Base-by-base conservation (phyloP, 1,140 invertebrate species). In the Protaetia brevitarsis region DNA sequence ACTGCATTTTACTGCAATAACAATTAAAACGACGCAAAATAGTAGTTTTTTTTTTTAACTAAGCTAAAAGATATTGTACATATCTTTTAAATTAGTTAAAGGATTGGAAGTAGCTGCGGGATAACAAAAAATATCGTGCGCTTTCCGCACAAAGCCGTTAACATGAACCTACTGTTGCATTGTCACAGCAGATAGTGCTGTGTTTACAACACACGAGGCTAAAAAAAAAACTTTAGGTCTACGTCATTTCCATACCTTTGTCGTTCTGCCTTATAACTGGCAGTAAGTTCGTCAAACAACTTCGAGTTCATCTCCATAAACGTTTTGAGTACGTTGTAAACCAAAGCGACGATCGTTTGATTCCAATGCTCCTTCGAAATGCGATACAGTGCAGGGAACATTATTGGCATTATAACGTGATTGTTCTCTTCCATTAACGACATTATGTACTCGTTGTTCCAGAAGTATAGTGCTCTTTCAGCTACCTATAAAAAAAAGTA, bases 231-330 rank as follows among this genome's bases (percentile, higher is more conserved):
- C n/a, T n/a, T n/a, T n/a, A n/a, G n/a, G n/a, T n/a, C n/a, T n/a
- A n/a, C n/a, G 19, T 34, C 8, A 31, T 62, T 58, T n/a, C 7
- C 16, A 88, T 85, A 98, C 95, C 95, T 97, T 88, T 97, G 95
- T 81, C 94, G 84, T 82, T 98, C 96, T 73, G 94, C 92, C 84
- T 98, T 98, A 83, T 98, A 98, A 80, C 94, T 96, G 77, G 96
- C 93, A 73, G 96, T 97, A 77, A 98, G 90, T 81, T 98, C 95
- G 82, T 99, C 96, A 82, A 99, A 99, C 31, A 99, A 86, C 82
- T 97, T 98, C 74, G 95, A 96, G 85, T 99, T 98, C 94, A 99
- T 98, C 83, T 99, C 97, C 97, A 99, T 99, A 81, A 99, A 99
- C 67, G 97, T 92, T 83, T 99, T 99, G 74, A 99, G 87, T 76